Base-by-base conservation (phyloP, 2,888 invertebrate genomes). In the Anticlea derivata region DNA sequence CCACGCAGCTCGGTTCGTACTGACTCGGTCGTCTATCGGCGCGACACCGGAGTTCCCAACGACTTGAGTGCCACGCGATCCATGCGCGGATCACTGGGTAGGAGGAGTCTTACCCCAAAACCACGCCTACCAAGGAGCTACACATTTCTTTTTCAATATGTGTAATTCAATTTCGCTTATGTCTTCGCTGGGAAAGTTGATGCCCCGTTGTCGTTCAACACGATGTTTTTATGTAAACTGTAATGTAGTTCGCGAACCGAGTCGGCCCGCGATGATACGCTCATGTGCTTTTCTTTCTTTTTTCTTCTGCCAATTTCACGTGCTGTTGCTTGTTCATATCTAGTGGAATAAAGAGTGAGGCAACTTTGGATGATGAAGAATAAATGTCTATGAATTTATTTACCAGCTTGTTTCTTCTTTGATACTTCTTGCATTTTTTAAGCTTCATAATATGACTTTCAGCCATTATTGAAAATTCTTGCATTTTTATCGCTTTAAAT, bases 71-170 rank as follows among this genome's bases (percentile, higher is more conserved):
- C 83, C 76, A 76, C 58, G 76, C 80, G 81, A 75, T 82, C 77
- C 86, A 85, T 88, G 88, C 90, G 89, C 90, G 84, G 70, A 63
- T 78, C 79, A 72, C 77, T 71, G 70, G 64, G 86, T 79, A 86
- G 89, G 89, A 84, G 89, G 88, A 86, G 88, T 80, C 82, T 83
- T 82, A 58, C 38, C 48, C 61, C 70, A 66, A 82, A 86, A 83
- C 88, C 89, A 87, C 89, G 89, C 89, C 90, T 86, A 87, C 89
- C 79, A 86, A 90, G 90, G 75, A 86, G 87, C 88, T 88, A 83
- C 89, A 90, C 89, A 88, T 89, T 90, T 89, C 89, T 89, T 89
- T 90, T 90, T 90, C 90, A 89, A 90, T 90, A 90, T 88, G 88
- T 90, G 90, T 90, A 89, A 89, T 90, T 90, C 90, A 89, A 89